Percentiles rank a stretch among this genome's conserved stretches.
Evolutionary conservation across 2,888 invertebrate species (phyloP).

Genomic region (Hemithea aestivaria): DNA sequence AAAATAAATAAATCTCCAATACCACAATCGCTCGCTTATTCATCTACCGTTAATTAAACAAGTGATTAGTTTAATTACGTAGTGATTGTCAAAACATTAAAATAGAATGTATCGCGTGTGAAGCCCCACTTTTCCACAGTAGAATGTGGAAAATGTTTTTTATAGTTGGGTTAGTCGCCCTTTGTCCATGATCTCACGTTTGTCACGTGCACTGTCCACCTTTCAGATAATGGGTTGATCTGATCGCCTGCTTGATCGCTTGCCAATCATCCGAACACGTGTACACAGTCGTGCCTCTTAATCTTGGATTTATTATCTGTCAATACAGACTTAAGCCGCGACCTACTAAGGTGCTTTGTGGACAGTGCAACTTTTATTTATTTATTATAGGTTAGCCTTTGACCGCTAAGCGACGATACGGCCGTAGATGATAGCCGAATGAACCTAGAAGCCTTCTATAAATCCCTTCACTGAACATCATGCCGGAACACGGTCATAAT

Average conservation of each 20-base stretch:
- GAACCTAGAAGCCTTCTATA: too few relatives aligned
- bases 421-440: too few relatives aligned
- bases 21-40: constrained; percentile 3
- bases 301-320: constrained; percentile 10
- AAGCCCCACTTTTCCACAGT: constrained; percentile 60
- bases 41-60: constrained; percentile 42
- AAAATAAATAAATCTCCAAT: neutral
- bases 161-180: constrained; percentile 44
- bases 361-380: too few relatives aligned
- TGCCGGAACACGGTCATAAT: too few relatives aligned
- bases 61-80: constrained; percentile 63
- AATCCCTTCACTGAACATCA: too few relatives aligned
- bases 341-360: too few relatives aligned
- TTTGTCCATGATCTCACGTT: constrained; percentile 60
- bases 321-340: neutral
- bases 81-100: constrained; percentile 71
- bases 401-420: too few relatives aligned
- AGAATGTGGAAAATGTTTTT: constrained; percentile 66
- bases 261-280: constrained; percentile 60
- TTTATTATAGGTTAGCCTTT: too few relatives aligned
- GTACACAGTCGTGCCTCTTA: constrained; percentile 23
- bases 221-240: constrained; percentile 52
- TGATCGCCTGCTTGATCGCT: constrained; percentile 58
- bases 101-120: constrained; percentile 73
- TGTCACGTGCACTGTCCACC: constrained; percentile 65